Conservation (phyloP, 2,113 vertebrate genomes). For the Alces alces region DNA sequence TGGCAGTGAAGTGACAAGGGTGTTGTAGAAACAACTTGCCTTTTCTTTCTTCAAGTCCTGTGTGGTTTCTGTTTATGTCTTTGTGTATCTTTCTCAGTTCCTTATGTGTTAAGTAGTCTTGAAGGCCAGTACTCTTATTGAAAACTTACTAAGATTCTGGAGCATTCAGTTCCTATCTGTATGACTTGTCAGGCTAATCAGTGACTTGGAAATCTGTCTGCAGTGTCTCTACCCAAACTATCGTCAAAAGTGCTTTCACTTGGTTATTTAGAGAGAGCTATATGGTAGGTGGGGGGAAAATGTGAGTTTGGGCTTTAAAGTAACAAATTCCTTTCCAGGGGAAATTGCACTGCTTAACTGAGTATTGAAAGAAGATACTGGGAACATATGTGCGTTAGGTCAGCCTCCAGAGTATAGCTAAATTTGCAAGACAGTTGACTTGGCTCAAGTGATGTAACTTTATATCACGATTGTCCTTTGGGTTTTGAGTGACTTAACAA, state of each 20-base stretch:
- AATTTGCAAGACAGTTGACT: neutral
- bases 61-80: neutral
- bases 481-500: conserved; percentile 4
- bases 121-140: neutral
- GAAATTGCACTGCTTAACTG: conserved; percentile 61
- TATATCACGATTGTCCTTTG: conserved; percentile 1
- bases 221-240: neutral
- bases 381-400: conserved; percentile 54
- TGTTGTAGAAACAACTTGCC: neutral
- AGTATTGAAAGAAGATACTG: conserved; percentile 49
- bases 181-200: neutral
- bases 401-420: conserved; percentile 37
- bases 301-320: conserved; percentile 54
- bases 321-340: conserved; percentile 69
- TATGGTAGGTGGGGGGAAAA: conserved; percentile 21
- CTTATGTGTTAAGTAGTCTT: neutral
- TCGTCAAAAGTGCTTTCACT: neutral
- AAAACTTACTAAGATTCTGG: neutral
- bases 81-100: neutral
- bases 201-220: neutral
- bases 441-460: neutral
- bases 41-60: neutral
- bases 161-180: neutral
- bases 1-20: neutral
- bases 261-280: conserved; percentile 39